phyloP scores from a whole-genome alignment of 64 coral and sea anemone species.

The Stylophora pistillata region DNA sequence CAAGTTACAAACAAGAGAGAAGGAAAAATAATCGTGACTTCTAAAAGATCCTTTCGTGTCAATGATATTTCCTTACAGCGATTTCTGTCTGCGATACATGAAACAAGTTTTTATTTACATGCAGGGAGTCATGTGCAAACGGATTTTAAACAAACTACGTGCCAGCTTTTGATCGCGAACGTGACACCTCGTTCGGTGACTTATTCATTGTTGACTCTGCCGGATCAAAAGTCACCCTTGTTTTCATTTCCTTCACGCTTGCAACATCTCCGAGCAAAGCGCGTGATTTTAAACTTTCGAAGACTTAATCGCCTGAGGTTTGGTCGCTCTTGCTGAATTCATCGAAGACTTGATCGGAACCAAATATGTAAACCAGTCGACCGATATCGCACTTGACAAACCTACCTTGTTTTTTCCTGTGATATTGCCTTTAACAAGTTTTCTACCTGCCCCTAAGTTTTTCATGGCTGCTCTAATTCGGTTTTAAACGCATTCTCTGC shows the following conservation, averaged over 20 bases:
- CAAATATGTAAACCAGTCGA: not conserved
- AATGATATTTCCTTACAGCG: not conserved
- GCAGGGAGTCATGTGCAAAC: not conserved
- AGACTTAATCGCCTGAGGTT: not conserved
- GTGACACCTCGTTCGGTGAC: not conserved
- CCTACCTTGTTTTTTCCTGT: not conserved
- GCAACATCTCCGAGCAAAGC: not conserved
- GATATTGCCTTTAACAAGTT: not conserved
- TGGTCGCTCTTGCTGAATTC: not conserved
- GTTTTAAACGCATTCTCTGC: not conserved
- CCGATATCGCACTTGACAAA: not conserved
- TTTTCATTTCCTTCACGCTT: not conserved
- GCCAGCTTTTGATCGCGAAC: not conserved
- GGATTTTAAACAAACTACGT: not conserved
- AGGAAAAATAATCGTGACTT: too few relatives aligned
- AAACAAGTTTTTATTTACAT: not conserved
- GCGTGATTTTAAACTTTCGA: not conserved
- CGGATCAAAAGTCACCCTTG: not conserved
- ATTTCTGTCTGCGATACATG: not conserved
- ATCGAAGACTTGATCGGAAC: not conserved
- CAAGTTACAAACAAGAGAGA: too few relatives aligned
- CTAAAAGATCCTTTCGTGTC: not conserved
- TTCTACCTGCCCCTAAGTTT: not conserved
- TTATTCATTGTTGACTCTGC: not conserved
- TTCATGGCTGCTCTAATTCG: not conserved